Base-by-base conservation (phyloP, 2,888 invertebrate species). In the Thera britannica region DNA sequence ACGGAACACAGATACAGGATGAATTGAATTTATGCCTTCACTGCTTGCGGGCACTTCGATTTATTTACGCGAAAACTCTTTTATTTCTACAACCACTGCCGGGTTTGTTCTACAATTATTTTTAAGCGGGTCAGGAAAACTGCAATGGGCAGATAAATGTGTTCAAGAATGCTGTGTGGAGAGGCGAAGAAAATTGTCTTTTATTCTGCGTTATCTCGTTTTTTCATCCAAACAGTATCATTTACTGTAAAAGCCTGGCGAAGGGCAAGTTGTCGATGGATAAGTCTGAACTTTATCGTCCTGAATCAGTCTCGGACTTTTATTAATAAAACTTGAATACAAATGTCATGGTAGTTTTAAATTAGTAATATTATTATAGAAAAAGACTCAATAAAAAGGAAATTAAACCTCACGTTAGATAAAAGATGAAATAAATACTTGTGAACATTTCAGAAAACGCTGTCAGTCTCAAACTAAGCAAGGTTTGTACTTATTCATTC, bases 21-120 rank as follows among this genome's bases (percentile, higher is more conserved):
- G 90, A 92, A 92, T 92, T 92, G 86, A 91, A 92, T 92, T 90
- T 90, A 83, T 83, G 79, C 88, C 77, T 79, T 77, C 79, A 90
- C 89, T 77, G 79, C 76, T 76, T 72, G 77, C 73, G 72, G 72
- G 73, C 72, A 65, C 71, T 83, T 84, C 79, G 79, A 80, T 82
- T 72, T 79, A 79, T 83, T 79, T 80, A 77, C 73, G 74, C 73
- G 75, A 77, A 76, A 76, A 75, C 79, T 80, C 83, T 85, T 78
- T 74, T 67, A 65, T 48, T 62, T 61, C 9, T 6, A 9, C 23
- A 5, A 49, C 48, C 74, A 73, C 71, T 58, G 69, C 67, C 65
- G 34, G 70, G 38, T 68, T 8, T 12, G 7, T 3, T 12, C 12
- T 38, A 8, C 2, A 11, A 5, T 6, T 35, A 60, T 11, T 52